Percentiles rank a stretch among this genome's conserved stretches.
Evolutionary conservation across 2,113 vertebrate genomes (phyloP).

Genomic region (Edolisoma coerulescens): DNA sequence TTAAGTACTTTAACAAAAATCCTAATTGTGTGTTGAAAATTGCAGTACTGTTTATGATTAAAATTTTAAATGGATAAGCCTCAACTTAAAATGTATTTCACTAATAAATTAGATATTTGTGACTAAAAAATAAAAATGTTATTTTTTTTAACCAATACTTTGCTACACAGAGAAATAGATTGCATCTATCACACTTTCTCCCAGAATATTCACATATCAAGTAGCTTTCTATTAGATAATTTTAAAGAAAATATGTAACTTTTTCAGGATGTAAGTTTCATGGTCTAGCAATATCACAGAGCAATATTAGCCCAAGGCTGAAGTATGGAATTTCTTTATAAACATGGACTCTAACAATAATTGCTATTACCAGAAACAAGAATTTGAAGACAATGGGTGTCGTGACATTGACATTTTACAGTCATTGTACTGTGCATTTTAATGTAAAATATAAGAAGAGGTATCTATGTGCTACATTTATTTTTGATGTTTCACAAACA

Average conservation of each 20-base stretch:
- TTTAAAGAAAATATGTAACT: not conserved
- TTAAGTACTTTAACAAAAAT: not conserved
- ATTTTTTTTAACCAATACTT: conserved; percentile 5
- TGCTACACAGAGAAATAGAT: not conserved
- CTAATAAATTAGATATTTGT: not conserved
- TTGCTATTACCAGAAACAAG: not conserved
- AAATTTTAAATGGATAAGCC: not conserved
- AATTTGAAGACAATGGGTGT: not conserved
- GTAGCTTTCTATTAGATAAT: not conserved
- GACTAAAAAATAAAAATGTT: not conserved
- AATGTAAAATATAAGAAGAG: conserved; percentile 53
- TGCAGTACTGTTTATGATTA: not conserved
- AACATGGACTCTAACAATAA: not conserved
- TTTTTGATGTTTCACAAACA: conserved; percentile 53
- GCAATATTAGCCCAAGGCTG: conserved; percentile 46
- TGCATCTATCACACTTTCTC: not conserved
- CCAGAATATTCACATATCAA: not conserved
- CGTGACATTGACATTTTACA: conserved; percentile 22
- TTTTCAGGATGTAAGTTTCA: conserved; percentile 7
- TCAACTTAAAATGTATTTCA: not conserved
- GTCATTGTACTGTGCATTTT: conserved; percentile 55
- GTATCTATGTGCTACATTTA: conserved; percentile 42
- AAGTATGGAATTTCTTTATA: conserved; percentile 18
- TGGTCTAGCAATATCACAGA: conserved; percentile 53
- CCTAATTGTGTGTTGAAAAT: conserved; percentile 29